phyloP scores from a whole-genome alignment of 2,113 vertebrate genomes.

The Colius striatus region DNA sequence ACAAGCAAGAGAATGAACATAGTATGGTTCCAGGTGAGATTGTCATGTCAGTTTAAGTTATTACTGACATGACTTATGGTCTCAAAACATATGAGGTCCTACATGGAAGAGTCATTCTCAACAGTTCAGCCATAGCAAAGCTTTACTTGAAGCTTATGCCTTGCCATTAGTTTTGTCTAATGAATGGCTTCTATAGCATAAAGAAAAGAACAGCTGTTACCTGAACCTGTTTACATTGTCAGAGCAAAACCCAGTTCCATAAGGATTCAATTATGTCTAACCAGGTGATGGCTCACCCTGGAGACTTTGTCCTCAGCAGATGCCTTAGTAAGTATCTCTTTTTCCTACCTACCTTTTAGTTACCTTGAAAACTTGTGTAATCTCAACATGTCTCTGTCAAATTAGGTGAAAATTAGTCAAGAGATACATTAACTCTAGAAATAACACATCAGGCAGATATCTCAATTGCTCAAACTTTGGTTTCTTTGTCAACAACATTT shows the following conservation, averaged over 20 bases:
- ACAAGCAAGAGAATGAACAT: rapidly evolving
- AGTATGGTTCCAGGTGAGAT: not conserved
- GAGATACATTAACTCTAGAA: not conserved
- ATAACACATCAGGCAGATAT: not conserved
- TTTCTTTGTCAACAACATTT: not conserved
- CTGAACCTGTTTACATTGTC: not conserved
- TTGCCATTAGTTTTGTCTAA: not conserved
- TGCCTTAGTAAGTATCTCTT: not conserved
- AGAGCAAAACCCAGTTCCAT: not conserved
- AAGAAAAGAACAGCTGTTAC: not conserved
- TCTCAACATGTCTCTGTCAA: not conserved
- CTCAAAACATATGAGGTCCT: not conserved
- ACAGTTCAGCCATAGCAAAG: not conserved
- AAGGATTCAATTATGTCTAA: not conserved
- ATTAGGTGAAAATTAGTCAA: not conserved
- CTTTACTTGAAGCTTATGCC: not conserved
- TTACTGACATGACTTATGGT: no score
- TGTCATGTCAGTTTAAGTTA: not conserved
- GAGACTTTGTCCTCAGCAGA: not conserved
- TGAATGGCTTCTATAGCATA: not conserved
- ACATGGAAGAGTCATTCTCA: not conserved
- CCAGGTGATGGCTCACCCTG: not conserved
- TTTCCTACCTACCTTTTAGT: not conserved
- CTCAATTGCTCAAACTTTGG: not conserved
- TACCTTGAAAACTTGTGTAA: not conserved